Base-by-base conservation (phyloP, 2,888 invertebrate species). In the Dichetophora obliterata region DNA sequence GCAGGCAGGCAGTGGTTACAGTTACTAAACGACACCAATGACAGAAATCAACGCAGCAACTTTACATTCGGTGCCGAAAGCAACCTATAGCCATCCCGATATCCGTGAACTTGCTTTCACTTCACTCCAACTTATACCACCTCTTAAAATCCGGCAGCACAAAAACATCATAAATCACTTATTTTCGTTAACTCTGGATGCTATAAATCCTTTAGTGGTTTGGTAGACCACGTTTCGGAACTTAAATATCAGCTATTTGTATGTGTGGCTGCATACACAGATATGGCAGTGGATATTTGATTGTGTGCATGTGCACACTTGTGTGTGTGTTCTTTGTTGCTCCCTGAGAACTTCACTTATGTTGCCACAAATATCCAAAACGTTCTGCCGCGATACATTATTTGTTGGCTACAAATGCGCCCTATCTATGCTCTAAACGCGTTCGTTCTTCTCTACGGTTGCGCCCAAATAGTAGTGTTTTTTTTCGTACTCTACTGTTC, bases 201-300 rank as follows among this genome's bases (percentile, higher is more conserved):
- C 66, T 66, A 74, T 78, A 80, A 81, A 81, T 81, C 80, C 81
- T 80, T 81, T 77, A 78, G 81, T 75, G 81, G 81, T 79, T 79
- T 76, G 80, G 80, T 80, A 78, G 80, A 80, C 81, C 80, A 81
- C 81, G 81, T 81, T 81, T 81, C 75, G 80, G 80, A 80, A 79
- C 81, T 81, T 81, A 80, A 80, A 81, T 80, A 80, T 81, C 78
- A 77, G 79, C 78, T 79, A 65, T 52, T 74, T 74, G 74, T 72
- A 34, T 54, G 66, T 79, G 72, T 75, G 68, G 76, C 75, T 77
- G 77, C 75, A 78, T 78, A 77, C 78, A 77, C 79, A 22, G 9
- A 34, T 8, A 43, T 37, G 43, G 24, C 52, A 52, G 11, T 54
- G 19, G 4, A 54, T 57, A 8, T 16, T 24, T 34, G 57, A 24